Evolutionary conservation across 2,888 invertebrate genomes (phyloP), one percentile per base, ranked within the genome.

Genomic region (Ophion ventricosus): DNA sequence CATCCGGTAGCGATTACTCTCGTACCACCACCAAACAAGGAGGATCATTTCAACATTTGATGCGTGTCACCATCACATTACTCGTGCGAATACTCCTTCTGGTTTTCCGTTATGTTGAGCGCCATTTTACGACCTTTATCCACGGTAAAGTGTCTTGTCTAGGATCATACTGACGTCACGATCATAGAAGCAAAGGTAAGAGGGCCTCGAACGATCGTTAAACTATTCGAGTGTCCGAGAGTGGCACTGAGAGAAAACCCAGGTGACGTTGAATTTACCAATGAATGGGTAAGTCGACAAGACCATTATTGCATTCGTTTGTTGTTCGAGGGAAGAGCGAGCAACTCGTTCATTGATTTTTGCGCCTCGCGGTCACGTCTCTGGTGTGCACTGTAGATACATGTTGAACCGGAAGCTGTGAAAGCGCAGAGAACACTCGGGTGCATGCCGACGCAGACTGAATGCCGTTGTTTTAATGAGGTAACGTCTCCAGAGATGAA

Each of bases 101-200:
- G 35, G 56, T 79, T 63, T 72, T n/a, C 63, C 40, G 59, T 72
- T 63, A 63, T 35, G 59, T 59, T 40, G 59, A 69, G 59, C 73
- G 80, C 75, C 75, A 74, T 79, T 88, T 88, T 86, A 87, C 84
- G 84, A 73, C 77, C 85, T 86, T 86, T 88, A 66, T 82, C 86
- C 66, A 83, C 83, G 81, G 83, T 61, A 75, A 81, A 88, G 81
- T 73, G 83, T 70, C 54, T 66, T 70, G 49, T 67, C 83, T 83
- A 64, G 84, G 66, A 85, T 86, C 79, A 72, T 59, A 29, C 63
- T 56, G 43, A 56, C 26, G 56, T 76, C 76, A 57, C 61, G 25
- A 75, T 43, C 59, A 63, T 29, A 49, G 43, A 40, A 23, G 10
- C 40, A 10, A 76, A 17, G 35, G 35, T 23, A n/a, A 29, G 40